Percentiles rank a stretch among this genome's conserved stretches.
Evolutionary conservation across 2,888 invertebrate genomes (phyloP).

Genomic region (Lepeophtheirus nordmannii): DNA sequence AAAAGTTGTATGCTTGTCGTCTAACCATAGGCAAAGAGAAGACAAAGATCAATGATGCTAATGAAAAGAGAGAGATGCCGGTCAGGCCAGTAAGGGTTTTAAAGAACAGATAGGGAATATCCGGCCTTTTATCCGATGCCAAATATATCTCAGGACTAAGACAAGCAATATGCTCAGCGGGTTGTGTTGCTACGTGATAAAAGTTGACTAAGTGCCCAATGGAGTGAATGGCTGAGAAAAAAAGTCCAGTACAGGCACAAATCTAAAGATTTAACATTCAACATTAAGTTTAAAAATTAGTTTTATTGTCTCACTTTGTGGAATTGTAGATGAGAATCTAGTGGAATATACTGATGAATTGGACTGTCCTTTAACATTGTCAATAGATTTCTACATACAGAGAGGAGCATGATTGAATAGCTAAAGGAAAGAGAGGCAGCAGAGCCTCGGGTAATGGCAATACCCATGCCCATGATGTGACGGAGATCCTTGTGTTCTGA

Average conservation of each 20-base stretch:
- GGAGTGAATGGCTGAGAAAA: constrained; percentile 78
- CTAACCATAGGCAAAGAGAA: constrained; percentile 83
- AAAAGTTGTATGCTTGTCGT: constrained; percentile 75
- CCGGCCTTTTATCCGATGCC: constrained; percentile 79
- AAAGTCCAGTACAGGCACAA: constrained; percentile 77
- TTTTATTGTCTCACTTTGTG: constrained; percentile 1
- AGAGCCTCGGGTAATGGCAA: constrained; percentile 81
- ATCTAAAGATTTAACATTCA: no score
- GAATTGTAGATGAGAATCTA: constrained; percentile 66
- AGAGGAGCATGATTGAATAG: constrained; percentile 70
- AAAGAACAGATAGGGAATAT: constrained; percentile 86
- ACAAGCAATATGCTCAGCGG: constrained; percentile 73
- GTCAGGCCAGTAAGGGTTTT: constrained; percentile 70
- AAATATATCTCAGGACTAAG: constrained; percentile 83
- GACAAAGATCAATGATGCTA: constrained; percentile 84
- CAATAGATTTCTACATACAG: constrained; percentile 69
- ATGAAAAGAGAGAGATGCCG: constrained; percentile 56
- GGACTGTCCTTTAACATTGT: constrained; percentile 85
- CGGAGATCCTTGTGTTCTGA: constrained; percentile 82
- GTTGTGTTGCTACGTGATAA: constrained; percentile 88
- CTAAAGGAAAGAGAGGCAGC: constrained; percentile 85
- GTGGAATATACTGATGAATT: constrained; percentile 76
- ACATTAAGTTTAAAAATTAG: no score
- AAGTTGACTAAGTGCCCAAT: constrained; percentile 90
- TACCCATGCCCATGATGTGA: constrained; percentile 95